phyloP scores from a whole-genome alignment of 2,797 vertebrate species.

The Okamejei kenojei region DNA sequence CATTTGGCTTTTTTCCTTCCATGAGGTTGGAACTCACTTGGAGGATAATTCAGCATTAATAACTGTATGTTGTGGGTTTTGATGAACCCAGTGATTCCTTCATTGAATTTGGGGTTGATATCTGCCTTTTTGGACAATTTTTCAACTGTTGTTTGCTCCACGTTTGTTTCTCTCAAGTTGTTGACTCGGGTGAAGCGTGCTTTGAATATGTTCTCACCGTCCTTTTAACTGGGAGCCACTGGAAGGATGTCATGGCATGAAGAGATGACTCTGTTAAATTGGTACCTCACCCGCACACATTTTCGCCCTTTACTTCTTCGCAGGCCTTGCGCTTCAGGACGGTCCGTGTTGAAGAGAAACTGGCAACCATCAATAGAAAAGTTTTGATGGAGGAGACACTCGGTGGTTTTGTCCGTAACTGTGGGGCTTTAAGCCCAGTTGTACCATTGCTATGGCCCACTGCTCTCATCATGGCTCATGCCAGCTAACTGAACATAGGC shows the following conservation, averaged over 20 bases:
- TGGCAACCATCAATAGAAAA: neutral
- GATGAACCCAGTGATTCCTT: neutral
- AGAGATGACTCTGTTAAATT: neutral
- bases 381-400: neutral
- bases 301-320: neutral
- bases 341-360: too few relatives aligned
- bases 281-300: neutral
- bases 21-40: neutral
- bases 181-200: neutral
- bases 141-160: neutral
- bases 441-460: neutral
- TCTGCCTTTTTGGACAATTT: neutral
- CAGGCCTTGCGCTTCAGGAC: too few relatives aligned
- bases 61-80: neutral
- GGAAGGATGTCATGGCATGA: neutral
- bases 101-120: neutral
- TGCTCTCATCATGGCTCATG: neutral
- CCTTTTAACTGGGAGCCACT: neutral
- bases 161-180: neutral
- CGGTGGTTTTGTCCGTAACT: neutral
- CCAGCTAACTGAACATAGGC: neutral
- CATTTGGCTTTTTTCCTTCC: too few relatives aligned
- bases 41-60: neutral
- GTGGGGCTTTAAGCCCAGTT: neutral
- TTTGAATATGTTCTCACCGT: neutral